Evolutionary conservation across 1,140 invertebrate species (phyloP).

Genomic region (Cephus cinctus): DNA sequence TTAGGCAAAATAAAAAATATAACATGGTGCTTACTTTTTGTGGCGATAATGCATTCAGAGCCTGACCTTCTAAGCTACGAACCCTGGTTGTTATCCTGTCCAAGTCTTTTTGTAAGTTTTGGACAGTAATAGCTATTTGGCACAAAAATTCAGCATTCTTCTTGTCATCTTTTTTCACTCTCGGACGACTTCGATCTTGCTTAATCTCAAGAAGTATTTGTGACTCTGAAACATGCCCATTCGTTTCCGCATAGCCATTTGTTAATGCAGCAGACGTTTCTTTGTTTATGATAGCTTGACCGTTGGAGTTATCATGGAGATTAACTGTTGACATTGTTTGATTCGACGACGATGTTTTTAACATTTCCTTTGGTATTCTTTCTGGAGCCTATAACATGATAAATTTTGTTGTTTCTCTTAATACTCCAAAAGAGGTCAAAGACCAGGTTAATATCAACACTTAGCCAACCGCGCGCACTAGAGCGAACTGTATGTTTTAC

Average conservation of each 20-base stretch:
- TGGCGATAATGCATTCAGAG: conserved; percentile 29
- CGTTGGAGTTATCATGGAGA: conserved; percentile 19
- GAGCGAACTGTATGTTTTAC: too few species aligned
- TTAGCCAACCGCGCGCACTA: too few species aligned
- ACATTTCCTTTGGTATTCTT: too few species aligned
- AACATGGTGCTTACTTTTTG: conserved; percentile 19
- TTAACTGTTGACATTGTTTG: too few species aligned
- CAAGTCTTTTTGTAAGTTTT: conserved; percentile 48
- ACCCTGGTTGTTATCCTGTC: conserved; percentile 48
- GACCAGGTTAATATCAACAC: too few species aligned
- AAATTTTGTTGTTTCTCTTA: too few species aligned
- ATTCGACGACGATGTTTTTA: too few species aligned
- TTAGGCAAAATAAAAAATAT: background rate
- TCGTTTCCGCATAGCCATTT: conserved; percentile 6
- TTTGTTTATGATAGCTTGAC: conserved; percentile 8
- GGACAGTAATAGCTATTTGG: conserved; percentile 44
- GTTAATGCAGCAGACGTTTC: conserved; percentile 3
- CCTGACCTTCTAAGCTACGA: conserved; percentile 43
- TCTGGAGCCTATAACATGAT: too few species aligned
- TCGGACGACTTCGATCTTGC: conserved; percentile 36
- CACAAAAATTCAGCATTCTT: conserved; percentile 38
- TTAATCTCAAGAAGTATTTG: conserved; percentile 22
- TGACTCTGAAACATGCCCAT: background rate
- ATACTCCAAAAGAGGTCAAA: too few species aligned
- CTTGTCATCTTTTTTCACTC: conserved; percentile 40